Evolutionary conservation across 2,888 invertebrate species (phyloP).

Genomic region (Spialia ferax): DNA sequence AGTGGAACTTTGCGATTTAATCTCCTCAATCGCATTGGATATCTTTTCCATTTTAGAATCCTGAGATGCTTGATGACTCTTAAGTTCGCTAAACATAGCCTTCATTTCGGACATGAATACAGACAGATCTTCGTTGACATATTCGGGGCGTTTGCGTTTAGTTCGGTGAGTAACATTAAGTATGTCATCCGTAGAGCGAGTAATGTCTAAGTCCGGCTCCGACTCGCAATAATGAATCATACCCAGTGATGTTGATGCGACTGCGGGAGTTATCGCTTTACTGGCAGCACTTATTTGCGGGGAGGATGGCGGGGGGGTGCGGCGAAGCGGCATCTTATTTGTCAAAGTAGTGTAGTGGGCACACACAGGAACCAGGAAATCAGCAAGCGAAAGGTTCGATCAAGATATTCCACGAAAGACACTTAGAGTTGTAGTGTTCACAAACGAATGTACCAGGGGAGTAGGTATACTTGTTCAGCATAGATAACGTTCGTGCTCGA

Average conservation of each 20-base stretch:
- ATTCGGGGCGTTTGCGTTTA: background rate
- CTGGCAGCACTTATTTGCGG: background rate
- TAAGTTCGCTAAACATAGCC: background rate
- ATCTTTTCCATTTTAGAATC: background rate
- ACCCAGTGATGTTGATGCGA: background rate
- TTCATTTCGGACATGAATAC: background rate
- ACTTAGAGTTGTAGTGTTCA: no score
- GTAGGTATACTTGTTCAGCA: background rate
- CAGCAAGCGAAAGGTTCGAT: background rate
- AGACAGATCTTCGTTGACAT: background rate
- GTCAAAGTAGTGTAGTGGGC: background rate
- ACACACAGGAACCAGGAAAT: background rate
- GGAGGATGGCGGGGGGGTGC: background rate
- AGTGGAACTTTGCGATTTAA: background rate
- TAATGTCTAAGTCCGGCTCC: background rate
- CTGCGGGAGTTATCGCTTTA: background rate
- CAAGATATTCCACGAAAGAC: background rate
- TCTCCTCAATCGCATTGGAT: background rate
- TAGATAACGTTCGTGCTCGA: no score
- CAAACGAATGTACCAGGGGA: background rate
- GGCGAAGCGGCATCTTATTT: constrained; percentile 1
- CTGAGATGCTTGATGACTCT: background rate
- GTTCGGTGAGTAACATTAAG: background rate
- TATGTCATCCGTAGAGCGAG: constrained; percentile 1
- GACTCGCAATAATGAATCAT: background rate